These are phyloP conservation scores for Campodea augens DNA, from an alignment of 1,140 invertebrate genomes.

Conservation along the genomic window DNA sequence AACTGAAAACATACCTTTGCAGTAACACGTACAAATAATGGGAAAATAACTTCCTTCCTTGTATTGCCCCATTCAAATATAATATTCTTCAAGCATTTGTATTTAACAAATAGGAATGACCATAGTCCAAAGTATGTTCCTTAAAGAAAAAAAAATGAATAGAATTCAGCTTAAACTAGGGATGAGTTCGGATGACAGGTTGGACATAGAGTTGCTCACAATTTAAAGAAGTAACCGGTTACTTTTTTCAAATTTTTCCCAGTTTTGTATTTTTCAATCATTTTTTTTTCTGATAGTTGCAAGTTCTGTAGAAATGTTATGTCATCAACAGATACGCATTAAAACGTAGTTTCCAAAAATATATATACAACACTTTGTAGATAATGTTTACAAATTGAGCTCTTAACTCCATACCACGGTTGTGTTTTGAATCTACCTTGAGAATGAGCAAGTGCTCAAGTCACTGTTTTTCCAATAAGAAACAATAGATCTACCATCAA, in stretches of 20 bases:
- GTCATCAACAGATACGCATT: too few species aligned
- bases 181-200: not conserved
- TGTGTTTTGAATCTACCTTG: too few species aligned
- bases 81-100: constrained; percentile 10
- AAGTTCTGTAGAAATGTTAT: too few species aligned
- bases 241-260: not conserved
- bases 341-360: too few species aligned
- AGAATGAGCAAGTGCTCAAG: too few species aligned
- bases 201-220: not conserved
- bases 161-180: not conserved
- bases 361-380: too few species aligned
- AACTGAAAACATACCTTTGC: constrained; percentile 16
- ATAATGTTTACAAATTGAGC: not conserved
- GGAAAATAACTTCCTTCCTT: constrained; percentile 27
- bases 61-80: constrained; percentile 13
- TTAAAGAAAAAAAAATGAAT: constrained; percentile 10
- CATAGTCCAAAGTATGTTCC: constrained; percentile 19
- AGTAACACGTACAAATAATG: constrained; percentile 29
- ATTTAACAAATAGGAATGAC: constrained; percentile 15
- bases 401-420: constrained; percentile 8
- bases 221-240: not conserved
- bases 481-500: too few species aligned
- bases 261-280: too few species aligned
- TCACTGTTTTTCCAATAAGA: too few species aligned
- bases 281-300: too few species aligned